Evolutionary conservation across 2,797 vertebrate genomes (phyloP).

Genomic region (Galago senegalensis): DNA sequence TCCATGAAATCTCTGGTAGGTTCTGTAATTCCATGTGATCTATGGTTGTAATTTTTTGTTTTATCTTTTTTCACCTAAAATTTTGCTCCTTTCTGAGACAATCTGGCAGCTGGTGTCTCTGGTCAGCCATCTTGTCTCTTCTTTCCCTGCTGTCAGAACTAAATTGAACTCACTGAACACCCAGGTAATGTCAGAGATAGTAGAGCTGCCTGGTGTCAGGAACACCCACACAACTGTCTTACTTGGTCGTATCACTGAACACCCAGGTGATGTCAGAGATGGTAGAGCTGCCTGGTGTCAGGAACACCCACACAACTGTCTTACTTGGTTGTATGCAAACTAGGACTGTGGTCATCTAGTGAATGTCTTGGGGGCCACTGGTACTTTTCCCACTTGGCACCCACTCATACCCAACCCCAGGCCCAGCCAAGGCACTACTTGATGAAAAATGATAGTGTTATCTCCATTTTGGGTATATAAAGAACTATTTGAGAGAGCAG

Average conservation of each 20-base stretch:
- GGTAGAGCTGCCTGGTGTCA: neutral
- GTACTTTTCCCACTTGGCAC: neutral
- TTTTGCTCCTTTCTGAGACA: too few relatives aligned
- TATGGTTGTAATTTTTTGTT: too few relatives aligned
- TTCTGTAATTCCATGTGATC: too few relatives aligned
- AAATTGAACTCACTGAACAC: neutral
- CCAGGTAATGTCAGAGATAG: neutral
- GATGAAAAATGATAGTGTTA: neutral
- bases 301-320: neutral
- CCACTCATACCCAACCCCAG: neutral
- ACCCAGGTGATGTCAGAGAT: neutral
- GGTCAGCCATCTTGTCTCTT: too few relatives aligned
- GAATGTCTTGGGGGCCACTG: neutral
- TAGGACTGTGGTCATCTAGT: neutral
- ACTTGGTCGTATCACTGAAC: too few relatives aligned
- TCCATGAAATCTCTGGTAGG: too few relatives aligned
- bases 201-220: neutral
- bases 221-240: neutral
- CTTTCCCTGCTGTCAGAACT: neutral
- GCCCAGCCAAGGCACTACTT: neutral
- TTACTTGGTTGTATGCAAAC: neutral
- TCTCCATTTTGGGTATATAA: neutral
- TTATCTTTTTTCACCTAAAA: too few relatives aligned
- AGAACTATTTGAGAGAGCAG: conserved; percentile 24
- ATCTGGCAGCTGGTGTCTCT: too few relatives aligned